Base-by-base conservation (phyloP, 2,113 vertebrate species). In the Mormoops blainvillei region DNA sequence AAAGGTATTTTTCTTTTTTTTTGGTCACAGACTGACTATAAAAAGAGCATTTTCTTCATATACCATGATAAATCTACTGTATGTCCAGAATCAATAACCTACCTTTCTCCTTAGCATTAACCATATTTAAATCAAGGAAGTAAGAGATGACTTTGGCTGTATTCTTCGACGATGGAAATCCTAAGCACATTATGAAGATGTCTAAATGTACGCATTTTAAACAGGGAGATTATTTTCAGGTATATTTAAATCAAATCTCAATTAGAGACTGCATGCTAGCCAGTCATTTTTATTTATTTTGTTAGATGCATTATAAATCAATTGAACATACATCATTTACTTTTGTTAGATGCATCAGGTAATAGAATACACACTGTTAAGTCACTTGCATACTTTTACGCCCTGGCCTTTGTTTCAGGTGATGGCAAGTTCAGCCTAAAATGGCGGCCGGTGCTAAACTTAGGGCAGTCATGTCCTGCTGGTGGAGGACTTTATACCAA, bases 1-100 rank as follows among this genome's bases (percentile, higher is more conserved):
- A 78, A 97, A 85, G 45, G n/a, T n/a, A n/a, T n/a, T n/a, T n/a
- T n/a, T n/a, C 97, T 97, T 94, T 50, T 97, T 97, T 95, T 11
- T 13, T 83, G 92, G 81, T 56, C 9, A 52, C 70, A 80, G 9
- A 41, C 11, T 1, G 94, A 92, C 71, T 54, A 26, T 67, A 89
- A 81, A 76, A 81, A 81, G 7, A 16, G 54, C 78, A 63, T 82
- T 95, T 92, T 73, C 54, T 18, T 83, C 0, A 0, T 67, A 4
- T 13, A 18, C 14, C 67, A 10, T n/a, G 24, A 70, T 74, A 61
- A 82, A 63, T 77, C 70, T 92, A 22, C n/a, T n/a, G n/a, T 92
- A 61, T 26, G 8, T 89, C 41, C 18, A 85, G 63, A 82, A 78
- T 85, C 24, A 67, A 56, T 48, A 22, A 38, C 84, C 50, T 26